Conservation (phyloP, 2,113 vertebrate genomes). For the Cromileptes altivelis region DNA sequence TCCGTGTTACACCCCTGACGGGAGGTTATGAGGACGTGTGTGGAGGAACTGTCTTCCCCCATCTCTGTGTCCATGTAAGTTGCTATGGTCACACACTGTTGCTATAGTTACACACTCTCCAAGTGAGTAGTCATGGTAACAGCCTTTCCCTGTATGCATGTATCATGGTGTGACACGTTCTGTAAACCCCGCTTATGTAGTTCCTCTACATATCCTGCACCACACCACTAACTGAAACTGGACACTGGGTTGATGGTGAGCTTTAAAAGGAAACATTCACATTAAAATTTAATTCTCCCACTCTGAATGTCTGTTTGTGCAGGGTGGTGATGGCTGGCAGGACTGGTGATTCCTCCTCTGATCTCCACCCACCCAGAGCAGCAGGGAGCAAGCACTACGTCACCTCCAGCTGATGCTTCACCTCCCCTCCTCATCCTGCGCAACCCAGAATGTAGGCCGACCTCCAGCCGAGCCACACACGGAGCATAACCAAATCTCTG, state of each 20-base stretch:
- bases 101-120: conserved; percentile 23
- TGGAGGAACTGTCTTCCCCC: background rate
- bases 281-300: background rate
- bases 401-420: conserved; percentile 13
- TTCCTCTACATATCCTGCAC: too few relatives aligned
- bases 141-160: background rate
- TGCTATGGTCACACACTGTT: conserved; percentile 27
- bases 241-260: background rate
- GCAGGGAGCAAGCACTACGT: background rate
- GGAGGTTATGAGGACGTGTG: conserved; percentile 50
- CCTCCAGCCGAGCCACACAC: background rate
- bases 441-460: conserved; percentile 6
- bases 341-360: conserved; percentile 9
- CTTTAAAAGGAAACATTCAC: background rate
- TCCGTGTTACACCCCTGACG: conserved; percentile 62
- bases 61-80: conserved; percentile 47
- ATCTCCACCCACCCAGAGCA: background rate
- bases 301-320: conserved; percentile 6
- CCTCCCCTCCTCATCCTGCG: background rate
- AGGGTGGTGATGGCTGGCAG: conserved; percentile 36
- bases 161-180: background rate
- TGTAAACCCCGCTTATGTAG: background rate
- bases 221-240: background rate
- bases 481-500: background rate
- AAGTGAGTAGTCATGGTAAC: conserved; percentile 29